Percentiles rank a stretch among this genome's conserved stretches.
phyloP scores from a whole-genome alignment of 2,797 vertebrate species.

The Parambassis ranga region DNA sequence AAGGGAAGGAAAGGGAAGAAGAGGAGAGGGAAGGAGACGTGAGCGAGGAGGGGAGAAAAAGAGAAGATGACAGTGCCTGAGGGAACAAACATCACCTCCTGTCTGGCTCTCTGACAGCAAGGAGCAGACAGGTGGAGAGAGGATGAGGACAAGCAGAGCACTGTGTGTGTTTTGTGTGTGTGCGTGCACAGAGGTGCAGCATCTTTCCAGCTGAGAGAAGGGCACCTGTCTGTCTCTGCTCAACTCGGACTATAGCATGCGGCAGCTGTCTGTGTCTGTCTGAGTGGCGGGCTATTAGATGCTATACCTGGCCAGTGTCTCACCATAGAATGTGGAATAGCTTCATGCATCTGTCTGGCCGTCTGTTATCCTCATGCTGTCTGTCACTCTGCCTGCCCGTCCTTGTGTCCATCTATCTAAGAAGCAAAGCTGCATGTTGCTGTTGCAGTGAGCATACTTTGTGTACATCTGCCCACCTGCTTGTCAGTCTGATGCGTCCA shows the following conservation, averaged over 20 bases:
- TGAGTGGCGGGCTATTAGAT: conserved; percentile 37
- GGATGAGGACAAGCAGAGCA: conserved; percentile 35
- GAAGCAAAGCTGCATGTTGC: conserved; percentile 22
- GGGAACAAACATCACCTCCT: conserved; percentile 74
- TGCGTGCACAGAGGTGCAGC: conserved; percentile 15
- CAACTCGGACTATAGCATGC: conserved; percentile 22
- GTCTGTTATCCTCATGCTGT: conserved; percentile 62
- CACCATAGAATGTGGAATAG: conserved; percentile 17
- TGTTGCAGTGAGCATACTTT: conserved; percentile 16
- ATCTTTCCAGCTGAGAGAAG: conserved; percentile 60
- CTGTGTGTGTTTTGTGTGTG: background rate
- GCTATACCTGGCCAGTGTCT: conserved; percentile 51
- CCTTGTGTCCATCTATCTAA: conserved; percentile 18
- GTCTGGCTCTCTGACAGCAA: conserved; percentile 76
- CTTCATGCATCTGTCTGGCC: conserved; percentile 58
- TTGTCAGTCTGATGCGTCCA: conserved; percentile 12
- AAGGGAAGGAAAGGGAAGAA: background rate
- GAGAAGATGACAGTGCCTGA: conserved; percentile 66
- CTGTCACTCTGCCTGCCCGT: conserved; percentile 63
- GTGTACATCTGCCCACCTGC: conserved; percentile 51
- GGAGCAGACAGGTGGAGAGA: conserved; percentile 74
- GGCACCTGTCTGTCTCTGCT: conserved; percentile 69
- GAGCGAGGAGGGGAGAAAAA: conserved; percentile 25
- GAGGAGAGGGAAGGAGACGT: conserved; percentile 32
- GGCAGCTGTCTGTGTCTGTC: conserved; percentile 51